Evolutionary conservation across 2,113 vertebrate species (phyloP).

Genomic region (Haemorhous mexicanus): DNA sequence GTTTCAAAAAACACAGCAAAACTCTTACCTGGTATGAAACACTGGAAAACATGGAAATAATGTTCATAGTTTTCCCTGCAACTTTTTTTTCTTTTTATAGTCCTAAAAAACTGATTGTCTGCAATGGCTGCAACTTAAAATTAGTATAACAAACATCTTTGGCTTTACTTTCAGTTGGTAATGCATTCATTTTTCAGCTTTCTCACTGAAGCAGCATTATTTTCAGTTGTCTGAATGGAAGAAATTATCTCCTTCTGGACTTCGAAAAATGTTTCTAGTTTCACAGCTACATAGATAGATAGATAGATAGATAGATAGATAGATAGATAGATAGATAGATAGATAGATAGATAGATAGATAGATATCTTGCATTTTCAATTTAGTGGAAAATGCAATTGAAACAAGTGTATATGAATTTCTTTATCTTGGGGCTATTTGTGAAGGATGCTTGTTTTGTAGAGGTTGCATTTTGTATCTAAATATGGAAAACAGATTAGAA

Average conservation of each 20-base stretch:
- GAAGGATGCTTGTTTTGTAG: background rate
- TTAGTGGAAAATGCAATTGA: background rate
- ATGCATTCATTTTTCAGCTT: background rate
- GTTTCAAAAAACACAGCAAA: background rate
- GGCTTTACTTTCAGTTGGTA: background rate
- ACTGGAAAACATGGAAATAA: background rate
- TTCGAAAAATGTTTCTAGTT: background rate
- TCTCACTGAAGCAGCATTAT: background rate
- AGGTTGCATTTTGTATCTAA: background rate
- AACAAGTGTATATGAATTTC: background rate
- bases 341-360: background rate
- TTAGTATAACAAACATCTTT: background rate
- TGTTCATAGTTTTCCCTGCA: background rate
- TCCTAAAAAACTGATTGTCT: background rate
- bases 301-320: too few relatives aligned
- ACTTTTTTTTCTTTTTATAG: background rate
- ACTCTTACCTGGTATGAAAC: background rate
- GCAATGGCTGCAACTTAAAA: background rate
- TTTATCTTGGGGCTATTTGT: background rate
- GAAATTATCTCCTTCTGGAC: background rate
- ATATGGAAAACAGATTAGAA: background rate
- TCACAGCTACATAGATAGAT: background rate
- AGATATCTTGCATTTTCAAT: background rate
- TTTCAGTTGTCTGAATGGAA: background rate
- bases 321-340: too few relatives aligned